Conservation (phyloP, 2,797 vertebrate genomes). For the Eulemur coronatus region DNA sequence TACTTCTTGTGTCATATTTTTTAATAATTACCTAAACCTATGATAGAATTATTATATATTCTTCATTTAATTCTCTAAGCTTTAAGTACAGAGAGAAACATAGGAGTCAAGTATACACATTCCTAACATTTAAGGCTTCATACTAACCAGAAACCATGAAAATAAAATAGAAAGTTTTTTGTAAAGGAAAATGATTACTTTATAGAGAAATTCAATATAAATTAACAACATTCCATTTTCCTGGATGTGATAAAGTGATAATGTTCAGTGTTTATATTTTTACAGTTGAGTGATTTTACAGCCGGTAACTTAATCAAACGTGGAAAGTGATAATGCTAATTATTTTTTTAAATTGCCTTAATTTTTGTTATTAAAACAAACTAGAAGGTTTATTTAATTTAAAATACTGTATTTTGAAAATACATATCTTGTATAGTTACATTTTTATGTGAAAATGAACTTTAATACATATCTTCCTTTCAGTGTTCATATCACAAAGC, state of each 20-base stretch:
- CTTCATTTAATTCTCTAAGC: background rate
- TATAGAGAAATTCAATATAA: background rate
- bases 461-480: constrained; percentile 58
- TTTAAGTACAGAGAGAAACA: background rate
- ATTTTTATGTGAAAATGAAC: constrained; percentile 49
- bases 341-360: background rate
- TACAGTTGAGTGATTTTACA: background rate
- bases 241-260: background rate
- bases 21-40: background rate
- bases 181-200: background rate
- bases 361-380: background rate
- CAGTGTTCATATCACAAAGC: constrained; percentile 75
- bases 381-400: background rate
- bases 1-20: background rate
- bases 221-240: background rate
- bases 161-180: background rate
- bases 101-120: background rate
- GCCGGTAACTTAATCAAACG: background rate
- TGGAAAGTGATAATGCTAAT: background rate
- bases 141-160: background rate
- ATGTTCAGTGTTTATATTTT: background rate
- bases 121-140: background rate
- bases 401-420: constrained; percentile 39
- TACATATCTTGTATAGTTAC: background rate
- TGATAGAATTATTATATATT: background rate